Evolutionary conservation across 2,113 vertebrate species (phyloP).

Genomic region (Sarotherodon lohbergeri): DNA sequence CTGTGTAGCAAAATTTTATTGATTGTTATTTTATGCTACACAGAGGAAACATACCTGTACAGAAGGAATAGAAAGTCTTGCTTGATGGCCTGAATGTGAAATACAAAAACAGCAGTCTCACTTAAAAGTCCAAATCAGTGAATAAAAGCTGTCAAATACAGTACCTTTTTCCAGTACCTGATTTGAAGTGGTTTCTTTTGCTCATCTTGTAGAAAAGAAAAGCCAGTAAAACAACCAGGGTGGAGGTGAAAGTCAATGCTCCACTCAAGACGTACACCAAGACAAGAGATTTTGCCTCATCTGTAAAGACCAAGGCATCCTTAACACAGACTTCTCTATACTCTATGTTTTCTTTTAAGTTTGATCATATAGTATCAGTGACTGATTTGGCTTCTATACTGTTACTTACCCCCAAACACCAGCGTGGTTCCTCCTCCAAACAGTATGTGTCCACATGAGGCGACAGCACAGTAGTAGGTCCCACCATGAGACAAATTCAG

Average conservation of each 20-base stretch:
- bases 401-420: not conserved
- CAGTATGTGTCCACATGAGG: conserved; percentile 37
- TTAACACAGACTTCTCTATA: not conserved
- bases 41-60: not conserved
- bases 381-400: too few relatives aligned
- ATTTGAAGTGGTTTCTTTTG: rapidly evolving
- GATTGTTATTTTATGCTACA: not conserved
- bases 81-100: not conserved
- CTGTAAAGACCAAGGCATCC: not conserved
- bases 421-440: conserved; percentile 24
- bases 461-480: not conserved
- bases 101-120: not conserved
- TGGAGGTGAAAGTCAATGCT: not conserved
- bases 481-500: not conserved
- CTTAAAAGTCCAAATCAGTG: not conserved
- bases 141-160: not conserved
- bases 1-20: not conserved
- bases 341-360: not conserved
- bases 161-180: not conserved
- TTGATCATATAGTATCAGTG: not conserved
- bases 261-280: not conserved
- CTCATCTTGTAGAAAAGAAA: not conserved
- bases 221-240: not conserved
- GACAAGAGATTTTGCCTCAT: not conserved
- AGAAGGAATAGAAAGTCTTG: not conserved